Evolutionary conservation across 2,797 vertebrate genomes (phyloP).

Genomic region (Lagorchestes hirsutus): DNA sequence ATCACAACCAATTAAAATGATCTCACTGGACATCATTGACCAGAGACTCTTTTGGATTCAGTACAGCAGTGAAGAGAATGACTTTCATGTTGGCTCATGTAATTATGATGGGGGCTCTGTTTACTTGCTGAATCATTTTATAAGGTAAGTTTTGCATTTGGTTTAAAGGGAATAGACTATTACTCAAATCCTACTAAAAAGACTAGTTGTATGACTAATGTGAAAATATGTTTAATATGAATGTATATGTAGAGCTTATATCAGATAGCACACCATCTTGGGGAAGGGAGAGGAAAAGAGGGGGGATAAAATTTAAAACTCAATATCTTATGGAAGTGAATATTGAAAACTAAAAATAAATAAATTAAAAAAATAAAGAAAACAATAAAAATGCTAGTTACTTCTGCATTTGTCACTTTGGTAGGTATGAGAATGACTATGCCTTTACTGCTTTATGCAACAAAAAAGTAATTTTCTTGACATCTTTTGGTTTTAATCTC

Average conservation of each 20-base stretch:
- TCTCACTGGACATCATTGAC: constrained; percentile 88
- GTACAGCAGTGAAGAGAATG: constrained; percentile 78
- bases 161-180: constrained; percentile 5
- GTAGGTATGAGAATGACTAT: not conserved
- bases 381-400: not conserved
- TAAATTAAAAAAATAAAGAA: too few relatives aligned
- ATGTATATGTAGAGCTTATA: too few relatives aligned
- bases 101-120: constrained; percentile 89
- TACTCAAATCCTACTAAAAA: not conserved
- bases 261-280: too few relatives aligned
- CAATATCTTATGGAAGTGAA: too few relatives aligned
- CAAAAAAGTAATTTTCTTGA: not conserved
- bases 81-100: constrained; percentile 88
- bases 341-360: too few relatives aligned
- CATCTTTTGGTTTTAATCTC: not conserved
- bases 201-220: not conserved
- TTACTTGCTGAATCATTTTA: constrained; percentile 84
- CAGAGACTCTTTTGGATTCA: constrained; percentile 93
- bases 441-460: not conserved
- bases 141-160: constrained; percentile 85
- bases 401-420: not conserved
- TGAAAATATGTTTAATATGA: too few relatives aligned
- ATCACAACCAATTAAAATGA: constrained; percentile 81
- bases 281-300: too few relatives aligned
- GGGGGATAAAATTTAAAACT: too few relatives aligned